Evolutionary conservation across 1,140 invertebrate genomes (phyloP), one percentile per base, ranked within the genome.

Genomic region (Elymnias hypermnestra): DNA sequence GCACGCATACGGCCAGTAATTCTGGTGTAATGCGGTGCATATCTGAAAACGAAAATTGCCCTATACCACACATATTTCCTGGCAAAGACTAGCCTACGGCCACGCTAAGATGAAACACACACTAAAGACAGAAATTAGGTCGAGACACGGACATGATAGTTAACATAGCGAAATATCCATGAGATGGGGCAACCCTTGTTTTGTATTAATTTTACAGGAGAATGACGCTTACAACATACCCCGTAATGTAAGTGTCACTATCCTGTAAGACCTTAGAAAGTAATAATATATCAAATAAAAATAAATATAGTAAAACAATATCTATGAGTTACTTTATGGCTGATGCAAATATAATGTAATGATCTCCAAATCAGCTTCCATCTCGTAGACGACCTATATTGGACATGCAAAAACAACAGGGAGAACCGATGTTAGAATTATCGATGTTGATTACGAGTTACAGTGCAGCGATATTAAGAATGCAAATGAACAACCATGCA

Each of bases 31-130:
- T 79, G 77, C 74, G 67, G 82, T 82, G 82, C 82, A 85, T 78
- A 85, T 85, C 82, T 85, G 82, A 85, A 85, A 85, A 85, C 74
- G 76, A 85, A 85, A 85, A 85, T 74, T 82, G 72, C 82, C 78
- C 79, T 85, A 82, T 83, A 85, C 78, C 82, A 85, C 82, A 85
- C 82, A 83, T 79, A 83, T 78, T 72, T 72, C 72, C 68, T 75
- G 67, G 69, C 60, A 40, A 12, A 59, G 47, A 65, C 74, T 82
- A 78, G 59, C 74, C 67, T 76, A 75, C 47, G 50, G 62, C 65
- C 64, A 72, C 72, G 58, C 63, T 68, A 46, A 69, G 53, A 61
- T 53, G 53, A 48, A 69, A 85, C 78, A 83, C 75, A 82, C 79
- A 85, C 59, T 73, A 57, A 77, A 69, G 78, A 77, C 70, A 65